Evolutionary conservation across 2,113 vertebrate species (phyloP), one percentile per base, ranked within the genome.

Genomic region (Ceuthmochares aereus): DNA sequence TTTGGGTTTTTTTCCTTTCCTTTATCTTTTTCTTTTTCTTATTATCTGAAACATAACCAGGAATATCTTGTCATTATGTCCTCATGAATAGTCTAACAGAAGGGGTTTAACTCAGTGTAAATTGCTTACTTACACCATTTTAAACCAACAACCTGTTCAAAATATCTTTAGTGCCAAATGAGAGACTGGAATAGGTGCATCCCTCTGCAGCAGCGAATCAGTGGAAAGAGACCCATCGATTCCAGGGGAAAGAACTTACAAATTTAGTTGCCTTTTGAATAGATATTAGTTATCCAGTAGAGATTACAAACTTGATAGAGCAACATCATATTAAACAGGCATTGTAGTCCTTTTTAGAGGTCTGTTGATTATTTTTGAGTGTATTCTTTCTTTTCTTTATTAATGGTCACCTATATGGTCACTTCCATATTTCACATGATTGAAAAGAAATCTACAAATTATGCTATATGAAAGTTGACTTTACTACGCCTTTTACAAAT

Each of bases 171-270:
- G 87, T 92, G 56, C 34, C 62, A 72, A 37, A 16, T 82, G 84
- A 87, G 25, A 74, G 69, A 96, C 87, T 52, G 64, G 69, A 94
- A 89, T 72, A 76, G 62, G 42, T 79, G 56, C 32, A 58, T 60
- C 87, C 76, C 36, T 82, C 16, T 94, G 45, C 63, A 87, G 63
- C 45, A 92, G 16, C 77, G 85, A 90, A 72, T 96, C 88, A 95
- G 45, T 79, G 87, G 89, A 91, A 95, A 93, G 72, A 92, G 56
- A 60, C 10, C 27, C 43, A 49, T 16, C 9, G 36, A 85, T n/a
- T 91, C 30, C 62, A 91, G 49, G 13, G 7, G 14, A 87, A 78
- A 69, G 6, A 68, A 32, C 8, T 85, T 49, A 30, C 4, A 16
- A 11, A 0, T 72, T 87, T 56, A 66, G 8, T 60, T 94, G 66